Conservation (phyloP, 2,888 invertebrate species). For the Gonocerus acuteangulatus region DNA sequence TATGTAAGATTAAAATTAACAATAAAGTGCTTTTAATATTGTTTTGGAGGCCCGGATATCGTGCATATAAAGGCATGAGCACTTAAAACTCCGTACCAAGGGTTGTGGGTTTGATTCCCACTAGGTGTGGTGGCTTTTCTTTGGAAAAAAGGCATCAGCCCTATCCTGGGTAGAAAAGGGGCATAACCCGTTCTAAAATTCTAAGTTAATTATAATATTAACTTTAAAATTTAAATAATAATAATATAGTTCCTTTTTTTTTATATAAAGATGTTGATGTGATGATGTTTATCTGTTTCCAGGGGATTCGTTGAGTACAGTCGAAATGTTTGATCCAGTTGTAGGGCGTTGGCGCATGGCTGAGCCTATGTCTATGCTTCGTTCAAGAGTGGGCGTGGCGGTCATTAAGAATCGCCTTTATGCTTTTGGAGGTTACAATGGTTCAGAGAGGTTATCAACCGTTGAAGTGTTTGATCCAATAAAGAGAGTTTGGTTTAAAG, state of each 20-base stretch:
- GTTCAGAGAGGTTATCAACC: slow-evolving; percentile 68
- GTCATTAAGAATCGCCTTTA: slow-evolving; percentile 68
- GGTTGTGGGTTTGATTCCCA: too few species aligned
- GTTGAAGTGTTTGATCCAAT: slow-evolving; percentile 77
- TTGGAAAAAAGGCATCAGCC: too few species aligned
- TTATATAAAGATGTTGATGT: not conserved
- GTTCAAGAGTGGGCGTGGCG: slow-evolving; percentile 76
- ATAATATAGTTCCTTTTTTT: not conserved
- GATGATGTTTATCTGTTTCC: slow-evolving; percentile 22
- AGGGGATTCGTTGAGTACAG: slow-evolving; percentile 73
- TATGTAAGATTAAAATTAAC: too few species aligned
- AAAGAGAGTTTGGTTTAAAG: slow-evolving; percentile 64
- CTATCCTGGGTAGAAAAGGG: too few species aligned
- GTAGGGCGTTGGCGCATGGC: slow-evolving; percentile 63
- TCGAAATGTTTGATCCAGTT: slow-evolving; percentile 73
- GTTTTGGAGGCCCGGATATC: too few species aligned
- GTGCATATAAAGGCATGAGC: too few species aligned
- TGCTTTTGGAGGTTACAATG: slow-evolving; percentile 81
- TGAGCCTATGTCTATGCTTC: slow-evolving; percentile 74
- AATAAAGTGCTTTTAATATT: too few species aligned
- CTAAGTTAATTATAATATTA: too few species aligned
- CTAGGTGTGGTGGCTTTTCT: too few species aligned
- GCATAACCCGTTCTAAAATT: too few species aligned
- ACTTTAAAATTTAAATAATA: too few species aligned
- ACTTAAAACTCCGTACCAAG: too few species aligned